A percentile compares a stretch with the other conserved stretches of the same genome.
These are phyloP conservation scores for Irena cyanogastra DNA, from an alignment of 2,113 vertebrate genomes.

Conservation along the genomic window DNA sequence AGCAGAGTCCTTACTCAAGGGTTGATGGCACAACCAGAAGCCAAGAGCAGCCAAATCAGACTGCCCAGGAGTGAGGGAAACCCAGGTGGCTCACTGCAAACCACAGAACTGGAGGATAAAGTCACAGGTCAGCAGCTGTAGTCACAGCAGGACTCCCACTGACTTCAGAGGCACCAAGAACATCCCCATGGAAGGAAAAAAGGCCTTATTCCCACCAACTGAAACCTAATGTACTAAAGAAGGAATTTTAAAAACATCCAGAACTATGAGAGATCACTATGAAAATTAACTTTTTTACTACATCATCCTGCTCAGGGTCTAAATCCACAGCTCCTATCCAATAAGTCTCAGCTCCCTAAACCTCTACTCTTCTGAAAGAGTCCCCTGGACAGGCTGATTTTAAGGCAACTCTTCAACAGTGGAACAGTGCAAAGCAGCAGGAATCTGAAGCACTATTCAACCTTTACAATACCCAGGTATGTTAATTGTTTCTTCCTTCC, in stretches of 20 bases:
- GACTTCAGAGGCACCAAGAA: not conserved
- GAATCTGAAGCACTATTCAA: not conserved
- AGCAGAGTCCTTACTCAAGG: not conserved
- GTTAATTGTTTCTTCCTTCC: not conserved
- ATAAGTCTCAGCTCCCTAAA: not conserved
- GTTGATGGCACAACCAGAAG: not conserved
- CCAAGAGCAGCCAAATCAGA: not conserved
- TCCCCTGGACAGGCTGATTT: not conserved
- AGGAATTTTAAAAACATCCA: not conserved
- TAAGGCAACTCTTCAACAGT: not conserved
- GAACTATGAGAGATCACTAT: not conserved
- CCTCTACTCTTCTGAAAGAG: not conserved
- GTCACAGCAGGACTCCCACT: not conserved
- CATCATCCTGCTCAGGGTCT: not conserved
- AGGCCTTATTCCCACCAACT: not conserved
- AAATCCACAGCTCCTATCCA: not conserved
- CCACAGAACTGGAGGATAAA: not conserved
- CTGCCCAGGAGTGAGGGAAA: not conserved
- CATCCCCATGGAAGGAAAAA: not conserved
- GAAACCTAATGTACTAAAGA: not conserved
- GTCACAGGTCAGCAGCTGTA: not conserved
- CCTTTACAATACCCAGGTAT: not conserved
- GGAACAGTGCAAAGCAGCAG: not conserved
- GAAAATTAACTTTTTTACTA: not conserved
- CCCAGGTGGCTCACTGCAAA: not conserved